These are phyloP conservation scores for Psephotus haematonotus DNA, from an alignment of 2,113 vertebrate species.

Conservation along the genomic window DNA sequence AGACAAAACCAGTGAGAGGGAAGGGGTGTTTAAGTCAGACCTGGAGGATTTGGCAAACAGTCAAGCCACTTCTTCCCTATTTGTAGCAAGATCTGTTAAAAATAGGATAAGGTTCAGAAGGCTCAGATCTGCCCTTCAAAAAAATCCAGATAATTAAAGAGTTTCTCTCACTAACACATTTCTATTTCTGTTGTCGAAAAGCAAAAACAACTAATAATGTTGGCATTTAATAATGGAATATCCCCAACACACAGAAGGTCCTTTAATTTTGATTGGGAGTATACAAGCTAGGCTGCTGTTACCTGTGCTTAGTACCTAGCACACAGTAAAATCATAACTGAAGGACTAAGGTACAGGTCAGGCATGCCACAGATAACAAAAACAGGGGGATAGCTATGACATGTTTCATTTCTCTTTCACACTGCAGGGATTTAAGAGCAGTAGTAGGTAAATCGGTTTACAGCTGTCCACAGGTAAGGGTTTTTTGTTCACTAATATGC, in stretches of 20 bases:
- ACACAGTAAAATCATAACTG: slow-evolving; percentile 8
- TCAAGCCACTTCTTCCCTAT: background rate
- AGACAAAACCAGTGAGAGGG: slow-evolving; percentile 4
- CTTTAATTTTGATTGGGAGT: slow-evolving; percentile 58
- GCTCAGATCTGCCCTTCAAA: slow-evolving; percentile 44
- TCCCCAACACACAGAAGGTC: slow-evolving; percentile 20
- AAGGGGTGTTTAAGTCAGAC: background rate
- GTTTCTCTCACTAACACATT: slow-evolving; percentile 8
- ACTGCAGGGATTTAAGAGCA: slow-evolving; percentile 32
- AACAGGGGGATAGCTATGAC: background rate
- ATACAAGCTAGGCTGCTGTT: slow-evolving; percentile 36
- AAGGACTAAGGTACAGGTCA: slow-evolving; percentile 19
- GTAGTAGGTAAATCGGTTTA: slow-evolving; percentile 11
- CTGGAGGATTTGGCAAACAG: slow-evolving; percentile 7
- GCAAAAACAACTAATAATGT: slow-evolving; percentile 52
- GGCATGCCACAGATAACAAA: background rate
- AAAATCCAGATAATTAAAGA: slow-evolving; percentile 59
- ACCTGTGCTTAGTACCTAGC: background rate
- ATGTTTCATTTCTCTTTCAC: slow-evolving; percentile 42
- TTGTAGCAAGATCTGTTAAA: slow-evolving; percentile 30
- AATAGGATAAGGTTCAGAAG: slow-evolving; percentile 35
- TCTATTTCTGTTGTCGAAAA: slow-evolving; percentile 53
- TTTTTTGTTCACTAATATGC: background rate
- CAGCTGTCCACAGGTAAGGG: background rate
- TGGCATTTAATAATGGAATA: slow-evolving; percentile 54